phyloP scores from a whole-genome alignment of 1,140 invertebrate genomes.

The Procambarus virginalis region DNA sequence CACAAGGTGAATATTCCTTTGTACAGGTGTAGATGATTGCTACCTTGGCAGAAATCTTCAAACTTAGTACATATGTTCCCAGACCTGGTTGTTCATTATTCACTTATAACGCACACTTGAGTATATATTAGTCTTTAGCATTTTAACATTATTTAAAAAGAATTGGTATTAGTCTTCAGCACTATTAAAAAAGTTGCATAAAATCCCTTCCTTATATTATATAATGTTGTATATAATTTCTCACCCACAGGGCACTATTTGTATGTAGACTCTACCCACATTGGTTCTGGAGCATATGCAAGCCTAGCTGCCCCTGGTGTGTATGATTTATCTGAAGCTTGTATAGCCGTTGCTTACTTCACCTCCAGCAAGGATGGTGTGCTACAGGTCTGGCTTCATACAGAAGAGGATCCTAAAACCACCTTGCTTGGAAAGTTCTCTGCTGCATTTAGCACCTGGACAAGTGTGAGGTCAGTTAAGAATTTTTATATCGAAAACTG shows the following conservation, averaged over 20 bases:
- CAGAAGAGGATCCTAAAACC: slow-evolving; percentile 22
- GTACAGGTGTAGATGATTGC: no score
- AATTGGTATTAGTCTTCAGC: no score
- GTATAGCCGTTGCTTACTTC: slow-evolving; percentile 57
- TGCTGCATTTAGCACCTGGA: slow-evolving; percentile 50
- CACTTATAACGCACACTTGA: no score
- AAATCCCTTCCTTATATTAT: not conserved
- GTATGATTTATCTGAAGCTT: slow-evolving; percentile 42
- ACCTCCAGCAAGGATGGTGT: not conserved
- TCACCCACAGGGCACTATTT: slow-evolving; percentile 38
- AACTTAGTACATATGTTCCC: no score
- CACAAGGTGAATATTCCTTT: no score
- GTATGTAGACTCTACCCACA: slow-evolving; percentile 20
- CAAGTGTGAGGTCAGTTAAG: slow-evolving; percentile 35
- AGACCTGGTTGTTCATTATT: no score
- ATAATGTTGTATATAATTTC: not conserved
- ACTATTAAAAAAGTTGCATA: no score
- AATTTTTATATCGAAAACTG: no score
- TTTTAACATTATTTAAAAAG: no score
- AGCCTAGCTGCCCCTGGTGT: slow-evolving; percentile 33
- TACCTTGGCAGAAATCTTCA: no score
- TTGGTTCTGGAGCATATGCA: slow-evolving; percentile 24
- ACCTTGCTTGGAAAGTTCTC: slow-evolving; percentile 11
- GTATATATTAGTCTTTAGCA: no score
- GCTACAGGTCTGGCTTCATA: slow-evolving; percentile 20